A percentile compares a stretch with the other conserved stretches of the same genome.
Evolutionary conservation across 1,140 invertebrate species (phyloP).

Genomic region (Drosophila neocordata): DNA sequence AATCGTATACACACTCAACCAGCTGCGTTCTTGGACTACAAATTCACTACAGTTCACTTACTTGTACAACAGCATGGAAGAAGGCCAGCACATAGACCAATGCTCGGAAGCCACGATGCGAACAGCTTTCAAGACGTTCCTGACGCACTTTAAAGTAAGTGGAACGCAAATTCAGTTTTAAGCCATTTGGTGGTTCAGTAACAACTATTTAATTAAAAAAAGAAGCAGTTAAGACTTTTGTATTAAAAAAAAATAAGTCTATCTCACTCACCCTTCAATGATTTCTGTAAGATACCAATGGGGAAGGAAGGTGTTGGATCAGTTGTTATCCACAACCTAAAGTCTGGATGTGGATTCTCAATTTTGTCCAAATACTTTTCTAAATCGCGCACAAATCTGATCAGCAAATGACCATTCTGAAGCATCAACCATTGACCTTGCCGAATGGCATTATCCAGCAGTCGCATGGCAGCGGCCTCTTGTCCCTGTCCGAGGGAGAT

Average conservation of each 20-base stretch:
- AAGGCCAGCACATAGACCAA: constrained; percentile 93
- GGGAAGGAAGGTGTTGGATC: constrained; percentile 93
- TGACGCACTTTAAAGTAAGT: constrained; percentile 93
- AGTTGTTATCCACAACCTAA: constrained; percentile 95
- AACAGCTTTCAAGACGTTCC: constrained; percentile 88
- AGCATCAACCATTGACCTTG: constrained; percentile 95
- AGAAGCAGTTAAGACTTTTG: background rate
- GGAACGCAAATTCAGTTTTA: constrained; percentile 94
- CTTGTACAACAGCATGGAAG: constrained; percentile 95
- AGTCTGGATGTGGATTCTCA: constrained; percentile 92
- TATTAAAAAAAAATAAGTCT: no score
- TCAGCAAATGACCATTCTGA: constrained; percentile 94
- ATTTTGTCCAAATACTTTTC: constrained; percentile 92
- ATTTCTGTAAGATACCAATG: constrained; percentile 93
- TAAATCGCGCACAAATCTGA: constrained; percentile 90
- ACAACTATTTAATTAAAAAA: constrained; percentile 86
- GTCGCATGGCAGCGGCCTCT: constrained; percentile 88
- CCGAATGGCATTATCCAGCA: constrained; percentile 88
- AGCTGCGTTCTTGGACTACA: constrained; percentile 46
- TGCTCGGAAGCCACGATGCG: constrained; percentile 89
- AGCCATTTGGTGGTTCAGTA: constrained; percentile 93
- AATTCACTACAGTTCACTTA: constrained; percentile 77
- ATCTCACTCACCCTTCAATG: constrained; percentile 88
- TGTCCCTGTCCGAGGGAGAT: constrained; percentile 95
- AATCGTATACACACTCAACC: constrained; percentile 41